Evolutionary conservation across 1,140 invertebrate species (phyloP).

Genomic region (Drosophila pectinifera): DNA sequence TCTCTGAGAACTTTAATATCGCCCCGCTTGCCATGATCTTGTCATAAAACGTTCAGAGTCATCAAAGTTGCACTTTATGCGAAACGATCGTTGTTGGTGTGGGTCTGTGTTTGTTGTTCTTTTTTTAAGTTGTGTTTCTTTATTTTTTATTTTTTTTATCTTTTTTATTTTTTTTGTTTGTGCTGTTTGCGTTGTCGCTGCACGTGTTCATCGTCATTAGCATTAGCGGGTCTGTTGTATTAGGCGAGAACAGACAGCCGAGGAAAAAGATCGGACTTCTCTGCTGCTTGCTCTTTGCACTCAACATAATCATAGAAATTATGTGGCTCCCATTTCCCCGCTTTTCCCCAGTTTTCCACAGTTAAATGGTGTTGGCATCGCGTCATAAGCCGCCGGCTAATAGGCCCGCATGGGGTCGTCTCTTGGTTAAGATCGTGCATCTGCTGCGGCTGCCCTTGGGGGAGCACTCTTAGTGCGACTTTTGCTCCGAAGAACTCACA

Average conservation of each 20-base stretch:
- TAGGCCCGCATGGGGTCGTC: slow-evolving; percentile 68
- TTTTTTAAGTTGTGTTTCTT: slow-evolving; percentile 29
- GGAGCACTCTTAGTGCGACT: slow-evolving; percentile 3
- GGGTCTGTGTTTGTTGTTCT: slow-evolving; percentile 20
- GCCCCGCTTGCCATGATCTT: slow-evolving; percentile 59
- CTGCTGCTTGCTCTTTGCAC: slow-evolving; percentile 58
- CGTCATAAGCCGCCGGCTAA: slow-evolving; percentile 63
- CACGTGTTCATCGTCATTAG: slow-evolving; percentile 75
- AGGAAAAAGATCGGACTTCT: slow-evolving; percentile 42
- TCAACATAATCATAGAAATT: slow-evolving; percentile 73
- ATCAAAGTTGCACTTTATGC: slow-evolving; percentile 83
- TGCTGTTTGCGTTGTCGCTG: slow-evolving; percentile 35
- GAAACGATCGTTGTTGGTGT: slow-evolving; percentile 59
- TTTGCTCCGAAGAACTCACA: slow-evolving; percentile 12
- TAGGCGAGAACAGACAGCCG: slow-evolving; percentile 71
- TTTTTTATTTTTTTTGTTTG: slow-evolving; percentile 21
- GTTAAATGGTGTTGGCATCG: slow-evolving; percentile 72
- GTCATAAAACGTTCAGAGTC: slow-evolving; percentile 81
- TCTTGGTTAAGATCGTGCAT: slow-evolving; percentile 31
- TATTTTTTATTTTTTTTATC: slow-evolving; percentile 20
- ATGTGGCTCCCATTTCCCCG: slow-evolving; percentile 43
- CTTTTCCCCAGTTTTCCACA: slow-evolving; percentile 21
- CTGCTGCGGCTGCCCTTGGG: slow-evolving; percentile 1
- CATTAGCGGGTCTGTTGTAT: slow-evolving; percentile 78
- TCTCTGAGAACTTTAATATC: background rate